These are phyloP conservation scores for Collichthys lucidus DNA, from an alignment of 2,113 vertebrate genomes.

Conservation along the genomic window DNA sequence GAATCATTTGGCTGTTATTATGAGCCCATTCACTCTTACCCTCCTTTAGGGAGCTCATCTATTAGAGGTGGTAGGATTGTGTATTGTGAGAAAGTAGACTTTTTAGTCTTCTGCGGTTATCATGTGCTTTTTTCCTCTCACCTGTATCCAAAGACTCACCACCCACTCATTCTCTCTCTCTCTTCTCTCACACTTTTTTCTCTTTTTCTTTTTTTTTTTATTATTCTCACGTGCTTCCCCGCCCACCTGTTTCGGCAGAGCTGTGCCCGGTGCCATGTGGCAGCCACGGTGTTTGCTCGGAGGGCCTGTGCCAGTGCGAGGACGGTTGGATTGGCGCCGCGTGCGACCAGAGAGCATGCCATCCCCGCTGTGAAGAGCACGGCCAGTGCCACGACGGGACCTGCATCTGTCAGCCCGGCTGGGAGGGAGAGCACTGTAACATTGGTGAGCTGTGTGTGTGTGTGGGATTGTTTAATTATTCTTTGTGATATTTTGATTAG, in stretches of 20 bases:
- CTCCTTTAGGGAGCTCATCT: constrained; percentile 72
- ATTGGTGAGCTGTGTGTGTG: constrained; percentile 90
- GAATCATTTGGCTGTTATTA: constrained; percentile 75
- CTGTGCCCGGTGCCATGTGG: constrained; percentile 94
- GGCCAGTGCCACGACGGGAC: constrained; percentile 95
- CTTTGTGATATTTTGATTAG: constrained; percentile 51
- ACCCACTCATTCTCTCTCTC: constrained; percentile 22
- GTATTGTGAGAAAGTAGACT: constrained; percentile 67
- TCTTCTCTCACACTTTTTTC: constrained; percentile 39
- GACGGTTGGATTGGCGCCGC: constrained; percentile 94
- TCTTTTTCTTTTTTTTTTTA: constrained; percentile 29
- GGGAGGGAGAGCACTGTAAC: constrained; percentile 98
- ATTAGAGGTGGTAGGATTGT: constrained; percentile 76
- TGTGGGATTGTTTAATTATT: constrained; percentile 53
- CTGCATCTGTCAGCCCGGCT: constrained; percentile 97
- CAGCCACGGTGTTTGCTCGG: constrained; percentile 91
- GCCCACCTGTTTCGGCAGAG: constrained; percentile 83
- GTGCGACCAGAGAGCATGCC: constrained; percentile 93
- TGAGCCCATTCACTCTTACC: constrained; percentile 69
- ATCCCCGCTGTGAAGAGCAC: constrained; percentile 93
- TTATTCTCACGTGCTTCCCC: constrained; percentile 40
- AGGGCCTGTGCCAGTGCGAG: constrained; percentile 93
- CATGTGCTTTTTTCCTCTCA: constrained; percentile 49
- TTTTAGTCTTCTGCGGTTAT: constrained; percentile 61
- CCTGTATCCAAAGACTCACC: constrained; percentile 58